Evolutionary conservation across 2,888 invertebrate genomes (phyloP).

Genomic region (Gari tellinella): DNA sequence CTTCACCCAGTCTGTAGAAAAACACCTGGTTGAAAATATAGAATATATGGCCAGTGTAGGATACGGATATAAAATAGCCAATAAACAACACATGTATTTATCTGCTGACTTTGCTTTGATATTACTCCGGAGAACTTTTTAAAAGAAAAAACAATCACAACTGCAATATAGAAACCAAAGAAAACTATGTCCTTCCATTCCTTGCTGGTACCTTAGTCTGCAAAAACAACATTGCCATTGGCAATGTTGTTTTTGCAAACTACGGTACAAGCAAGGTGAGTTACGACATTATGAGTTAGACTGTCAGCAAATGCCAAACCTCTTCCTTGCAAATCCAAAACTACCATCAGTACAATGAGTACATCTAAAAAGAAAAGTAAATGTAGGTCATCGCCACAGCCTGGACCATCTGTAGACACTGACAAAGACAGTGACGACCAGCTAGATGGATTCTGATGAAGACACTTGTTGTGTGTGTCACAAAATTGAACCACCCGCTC

Average conservation of each 20-base stretch:
- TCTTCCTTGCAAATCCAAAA: background rate
- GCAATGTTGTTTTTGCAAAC: too few species aligned
- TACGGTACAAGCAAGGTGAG: too few species aligned
- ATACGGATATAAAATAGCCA: constrained; percentile 10
- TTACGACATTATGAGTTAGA: background rate
- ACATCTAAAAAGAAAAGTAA: background rate
- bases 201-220: too few species aligned
- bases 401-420: background rate
- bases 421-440: background rate
- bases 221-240: too few species aligned
- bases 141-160: too few species aligned
- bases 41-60: constrained; percentile 21
- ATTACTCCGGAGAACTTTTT: too few species aligned
- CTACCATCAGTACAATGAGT: background rate
- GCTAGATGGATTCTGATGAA: background rate
- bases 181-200: too few species aligned
- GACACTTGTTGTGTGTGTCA: constrained; percentile 12
- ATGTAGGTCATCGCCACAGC: background rate
- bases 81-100: background rate
- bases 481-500: background rate
- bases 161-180: too few species aligned
- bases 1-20: constrained; percentile 1
- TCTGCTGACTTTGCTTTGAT: too few species aligned
- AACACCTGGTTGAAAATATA: background rate
- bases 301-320: too few species aligned